Base-by-base conservation (phyloP, 2,888 invertebrate species). In the Drosophila paramelanica region DNA sequence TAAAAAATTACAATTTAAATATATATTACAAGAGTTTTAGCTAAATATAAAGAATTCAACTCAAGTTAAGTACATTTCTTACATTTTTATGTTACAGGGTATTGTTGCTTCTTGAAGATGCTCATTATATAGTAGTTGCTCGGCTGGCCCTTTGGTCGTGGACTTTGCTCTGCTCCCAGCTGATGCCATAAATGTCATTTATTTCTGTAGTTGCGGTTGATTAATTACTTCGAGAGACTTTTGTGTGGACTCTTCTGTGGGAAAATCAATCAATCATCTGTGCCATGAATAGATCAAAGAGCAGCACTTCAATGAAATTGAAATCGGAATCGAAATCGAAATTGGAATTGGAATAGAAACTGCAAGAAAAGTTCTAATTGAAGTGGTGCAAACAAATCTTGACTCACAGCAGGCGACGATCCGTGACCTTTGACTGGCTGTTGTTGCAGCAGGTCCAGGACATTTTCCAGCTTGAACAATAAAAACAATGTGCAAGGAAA, bases 211-310 rank as follows among this genome's bases (percentile, higher is more conserved):
- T 67, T 45, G 46, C 46, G 61, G 52, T 79, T 83, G 72, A 88
- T 82, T 83, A 82, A 85, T 88, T 79, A 79, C 74, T 70, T 36
- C 27, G 50, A 56, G 31, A 42, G 46, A 58, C 42, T 58, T n/a
- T 42, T 36, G 36, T 14, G 65, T 7, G 53, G 5, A 57, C 36
- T 62, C 36, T 45, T 62, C 36, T 45, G 11, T 49, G 47, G 36
- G 42, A 58, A 62, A 87, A 62, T 80, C 84, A 75, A 84, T 84
- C 81, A 81, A 84, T 81, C 72, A 87, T 67, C 62, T 53, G 14
- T 47, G 60, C 50, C 68, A 53, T 53, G 67, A 68, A 72, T 78
- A 87, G 85, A 87, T 87, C 88, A 81, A 81, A 81, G 88, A 43
- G 77, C 67, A 57, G 56, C 61, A 80, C 70, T 83, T 74, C 70